These are phyloP conservation scores for Entomyzon cyanotis DNA, from an alignment of 2,113 vertebrate genomes.

Conservation along the genomic window DNA sequence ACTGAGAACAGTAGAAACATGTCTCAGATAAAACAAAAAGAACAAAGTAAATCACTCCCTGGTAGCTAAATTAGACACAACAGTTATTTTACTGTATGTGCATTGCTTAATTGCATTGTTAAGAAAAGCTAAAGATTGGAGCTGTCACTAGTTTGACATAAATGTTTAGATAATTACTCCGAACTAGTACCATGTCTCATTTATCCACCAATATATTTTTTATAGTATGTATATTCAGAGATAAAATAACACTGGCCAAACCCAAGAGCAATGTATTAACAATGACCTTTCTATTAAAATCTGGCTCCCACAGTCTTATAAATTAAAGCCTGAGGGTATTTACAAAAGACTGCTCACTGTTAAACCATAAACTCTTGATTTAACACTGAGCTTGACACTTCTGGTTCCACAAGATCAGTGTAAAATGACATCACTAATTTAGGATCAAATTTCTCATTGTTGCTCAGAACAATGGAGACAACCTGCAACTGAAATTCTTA, in stretches of 20 bases:
- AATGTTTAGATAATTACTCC: neutral
- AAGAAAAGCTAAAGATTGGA: neutral
- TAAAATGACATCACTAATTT: neutral
- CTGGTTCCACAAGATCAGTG: neutral
- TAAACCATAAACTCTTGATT: neutral
- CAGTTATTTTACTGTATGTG: neutral
- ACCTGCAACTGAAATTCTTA: neutral
- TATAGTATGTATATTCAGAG: neutral
- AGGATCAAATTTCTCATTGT: neutral
- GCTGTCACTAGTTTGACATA: neutral
- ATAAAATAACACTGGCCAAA: neutral
- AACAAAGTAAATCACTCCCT: neutral
- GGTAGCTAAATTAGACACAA: neutral
- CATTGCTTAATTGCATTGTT: neutral
- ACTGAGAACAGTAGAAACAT: neutral
- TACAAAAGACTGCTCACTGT: neutral
- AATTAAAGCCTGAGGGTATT: neutral
- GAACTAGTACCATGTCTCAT: neutral
- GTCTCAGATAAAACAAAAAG: neutral
- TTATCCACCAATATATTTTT: neutral
- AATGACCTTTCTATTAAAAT: neutral
- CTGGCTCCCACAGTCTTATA: neutral
- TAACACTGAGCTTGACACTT: neutral
- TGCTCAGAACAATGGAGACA: neutral
- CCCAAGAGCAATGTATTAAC: neutral